phyloP scores from a whole-genome alignment of 2,113 vertebrate genomes.

The Tiliqua scincoides region DNA sequence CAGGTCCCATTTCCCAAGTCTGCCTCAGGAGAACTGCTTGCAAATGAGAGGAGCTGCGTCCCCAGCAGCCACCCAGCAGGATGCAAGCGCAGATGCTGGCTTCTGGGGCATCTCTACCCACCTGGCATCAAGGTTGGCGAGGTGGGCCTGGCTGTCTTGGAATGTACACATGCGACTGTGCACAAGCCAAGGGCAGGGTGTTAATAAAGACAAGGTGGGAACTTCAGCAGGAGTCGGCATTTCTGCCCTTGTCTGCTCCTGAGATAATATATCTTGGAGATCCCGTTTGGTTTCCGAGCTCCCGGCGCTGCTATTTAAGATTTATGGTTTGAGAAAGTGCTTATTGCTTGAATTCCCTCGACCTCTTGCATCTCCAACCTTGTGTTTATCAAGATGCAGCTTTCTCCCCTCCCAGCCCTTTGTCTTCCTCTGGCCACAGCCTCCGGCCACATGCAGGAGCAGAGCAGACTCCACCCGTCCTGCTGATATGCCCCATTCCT shows the following conservation, averaged over 20 bases:
- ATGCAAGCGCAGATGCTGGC: background rate
- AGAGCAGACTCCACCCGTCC: background rate
- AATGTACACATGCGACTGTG: rapidly evolving
- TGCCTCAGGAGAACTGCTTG: background rate
- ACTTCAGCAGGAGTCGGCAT: slow-evolving; percentile 21
- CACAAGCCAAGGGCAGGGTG: rapidly evolving
- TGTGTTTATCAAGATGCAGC: slow-evolving; percentile 67
- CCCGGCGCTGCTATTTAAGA: slow-evolving; percentile 63
- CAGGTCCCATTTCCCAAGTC: background rate
- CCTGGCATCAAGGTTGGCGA: background rate
- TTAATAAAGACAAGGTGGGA: slow-evolving; percentile 18
- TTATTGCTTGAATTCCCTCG: slow-evolving; percentile 64
- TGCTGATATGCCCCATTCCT: background rate
- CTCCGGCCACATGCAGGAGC: too few species aligned
- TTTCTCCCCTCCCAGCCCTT: slow-evolving; percentile 60
- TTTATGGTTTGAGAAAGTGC: slow-evolving; percentile 80
- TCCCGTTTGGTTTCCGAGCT: slow-evolving; percentile 69
- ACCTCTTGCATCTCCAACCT: slow-evolving; percentile 60
- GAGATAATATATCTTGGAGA: slow-evolving; percentile 50
- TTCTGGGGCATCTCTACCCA: background rate
- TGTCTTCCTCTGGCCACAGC: slow-evolving; percentile 37
- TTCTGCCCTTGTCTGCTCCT: slow-evolving; percentile 62
- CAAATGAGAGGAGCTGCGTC: background rate
- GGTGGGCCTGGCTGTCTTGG: too few species aligned
- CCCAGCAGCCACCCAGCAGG: background rate